Conservation (phyloP, 2,113 vertebrate genomes). For the Platichthys flesus region DNA sequence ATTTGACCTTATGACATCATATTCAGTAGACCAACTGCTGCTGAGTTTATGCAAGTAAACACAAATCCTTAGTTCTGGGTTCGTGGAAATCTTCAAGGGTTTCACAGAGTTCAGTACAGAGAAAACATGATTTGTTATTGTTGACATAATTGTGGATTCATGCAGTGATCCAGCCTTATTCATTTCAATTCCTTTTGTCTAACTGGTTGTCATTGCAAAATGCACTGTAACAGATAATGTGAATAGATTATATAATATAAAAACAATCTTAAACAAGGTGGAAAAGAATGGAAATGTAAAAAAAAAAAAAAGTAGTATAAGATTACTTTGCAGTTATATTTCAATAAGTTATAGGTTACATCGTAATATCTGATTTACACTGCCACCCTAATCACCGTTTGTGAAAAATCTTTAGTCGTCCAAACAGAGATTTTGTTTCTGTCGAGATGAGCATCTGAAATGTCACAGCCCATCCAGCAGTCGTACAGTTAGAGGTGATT, state of each 20-base stretch:
- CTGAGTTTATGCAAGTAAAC: constrained; percentile 76
- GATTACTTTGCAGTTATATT: constrained; percentile 47
- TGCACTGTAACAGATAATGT: constrained; percentile 64
- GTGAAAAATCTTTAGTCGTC: constrained; percentile 26
- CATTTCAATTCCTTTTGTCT: constrained; percentile 51
- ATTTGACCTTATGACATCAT: constrained; percentile 39
- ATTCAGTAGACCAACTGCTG: constrained; percentile 46
- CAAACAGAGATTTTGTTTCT: constrained; percentile 20
- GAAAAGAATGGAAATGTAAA: constrained; percentile 45
- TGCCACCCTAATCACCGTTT: constrained; percentile 50
- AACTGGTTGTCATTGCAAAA: constrained; percentile 52
- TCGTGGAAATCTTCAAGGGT: constrained; percentile 45
- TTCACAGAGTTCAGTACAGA: constrained; percentile 49
- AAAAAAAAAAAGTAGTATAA: constrained; percentile 34
- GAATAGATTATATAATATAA: constrained; percentile 57
- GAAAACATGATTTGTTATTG: constrained; percentile 55
- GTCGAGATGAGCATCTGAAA: constrained; percentile 17
- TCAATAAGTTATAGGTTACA: constrained; percentile 28
- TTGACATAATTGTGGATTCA: constrained; percentile 57
- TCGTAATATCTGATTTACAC: constrained; percentile 55
- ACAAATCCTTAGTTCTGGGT: constrained; percentile 60
- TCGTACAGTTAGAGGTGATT: constrained; percentile 28
- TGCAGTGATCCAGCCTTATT: constrained; percentile 72
- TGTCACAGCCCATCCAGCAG: constrained; percentile 15
- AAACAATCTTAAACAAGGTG: constrained; percentile 64